Evolutionary conservation across 2,797 vertebrate species (phyloP).

Genomic region (Cheirogaleus major): DNA sequence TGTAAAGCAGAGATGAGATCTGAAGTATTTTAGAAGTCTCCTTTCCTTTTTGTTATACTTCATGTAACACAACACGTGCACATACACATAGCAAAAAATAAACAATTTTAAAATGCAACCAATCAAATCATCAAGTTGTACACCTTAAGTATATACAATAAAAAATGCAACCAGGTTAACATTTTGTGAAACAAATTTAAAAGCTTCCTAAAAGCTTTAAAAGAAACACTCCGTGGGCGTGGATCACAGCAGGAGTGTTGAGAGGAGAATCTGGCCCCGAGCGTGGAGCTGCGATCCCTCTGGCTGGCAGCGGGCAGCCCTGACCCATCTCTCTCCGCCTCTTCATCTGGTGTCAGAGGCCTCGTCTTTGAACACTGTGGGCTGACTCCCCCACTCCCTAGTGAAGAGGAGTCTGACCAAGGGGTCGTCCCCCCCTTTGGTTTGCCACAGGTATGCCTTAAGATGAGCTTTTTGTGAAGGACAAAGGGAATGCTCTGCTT

Average conservation of each 20-base stretch:
- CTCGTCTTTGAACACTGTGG: not conserved
- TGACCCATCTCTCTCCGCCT: fast-evolving
- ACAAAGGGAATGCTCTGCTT: not conserved
- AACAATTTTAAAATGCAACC: not conserved
- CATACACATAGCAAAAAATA: not conserved
- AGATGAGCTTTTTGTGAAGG: not conserved
- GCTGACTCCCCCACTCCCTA: not conserved
- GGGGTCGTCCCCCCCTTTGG: not conserved
- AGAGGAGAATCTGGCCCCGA: not conserved
- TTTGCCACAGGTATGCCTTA: not conserved
- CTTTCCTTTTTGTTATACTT: not conserved
- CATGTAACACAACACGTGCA: no score
- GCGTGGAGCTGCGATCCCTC: not conserved
- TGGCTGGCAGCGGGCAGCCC: no score
- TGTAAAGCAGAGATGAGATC: not conserved
- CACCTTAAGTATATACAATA: not conserved
- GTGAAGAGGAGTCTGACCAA: not conserved
- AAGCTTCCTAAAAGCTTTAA: not conserved
- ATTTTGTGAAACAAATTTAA: not conserved
- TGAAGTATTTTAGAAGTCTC: not conserved
- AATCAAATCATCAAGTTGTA: not conserved
- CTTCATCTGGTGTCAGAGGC: not conserved
- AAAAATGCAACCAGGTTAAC: not conserved
- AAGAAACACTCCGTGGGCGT: not conserved
- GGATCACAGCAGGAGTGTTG: not conserved